Conservation (phyloP, 2,888 invertebrate species). For the Carpatolechia fugitivella region DNA sequence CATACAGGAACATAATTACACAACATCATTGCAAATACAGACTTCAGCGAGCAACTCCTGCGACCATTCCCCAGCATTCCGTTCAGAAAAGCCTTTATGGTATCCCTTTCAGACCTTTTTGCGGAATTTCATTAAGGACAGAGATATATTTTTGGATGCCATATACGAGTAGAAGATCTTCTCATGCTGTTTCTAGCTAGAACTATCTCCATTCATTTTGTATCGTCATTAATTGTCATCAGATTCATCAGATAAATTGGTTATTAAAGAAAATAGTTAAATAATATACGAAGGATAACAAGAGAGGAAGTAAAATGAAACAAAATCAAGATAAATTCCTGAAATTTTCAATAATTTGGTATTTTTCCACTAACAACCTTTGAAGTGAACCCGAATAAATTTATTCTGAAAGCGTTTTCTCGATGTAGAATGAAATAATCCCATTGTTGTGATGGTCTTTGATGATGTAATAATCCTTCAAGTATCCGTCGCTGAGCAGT, state of each 20-base stretch:
- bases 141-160: not conserved
- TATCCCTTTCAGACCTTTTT: not conserved
- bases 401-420: conserved; percentile 3
- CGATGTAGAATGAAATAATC: not conserved
- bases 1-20: not conserved
- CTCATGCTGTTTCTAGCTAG: no score
- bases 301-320: no score
- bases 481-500: conserved; percentile 16
- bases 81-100: not conserved
- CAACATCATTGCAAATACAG: not conserved
- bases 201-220: no score
- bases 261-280: no score
- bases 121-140: not conserved
- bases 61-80: not conserved
- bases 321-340: no score
- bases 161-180: not conserved
- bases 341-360: no score
- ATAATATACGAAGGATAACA: no score
- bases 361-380: no score
- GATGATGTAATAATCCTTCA: conserved; percentile 6
- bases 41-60: not conserved
- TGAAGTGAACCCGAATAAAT: not conserved
- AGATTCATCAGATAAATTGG: no score
- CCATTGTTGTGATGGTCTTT: not conserved
- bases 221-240: not conserved